Percentiles rank a stretch among this genome's conserved stretches.
Conservation (phyloP, 1,140 invertebrate genomes). For the Propsilocerus akamusi region DNA sequence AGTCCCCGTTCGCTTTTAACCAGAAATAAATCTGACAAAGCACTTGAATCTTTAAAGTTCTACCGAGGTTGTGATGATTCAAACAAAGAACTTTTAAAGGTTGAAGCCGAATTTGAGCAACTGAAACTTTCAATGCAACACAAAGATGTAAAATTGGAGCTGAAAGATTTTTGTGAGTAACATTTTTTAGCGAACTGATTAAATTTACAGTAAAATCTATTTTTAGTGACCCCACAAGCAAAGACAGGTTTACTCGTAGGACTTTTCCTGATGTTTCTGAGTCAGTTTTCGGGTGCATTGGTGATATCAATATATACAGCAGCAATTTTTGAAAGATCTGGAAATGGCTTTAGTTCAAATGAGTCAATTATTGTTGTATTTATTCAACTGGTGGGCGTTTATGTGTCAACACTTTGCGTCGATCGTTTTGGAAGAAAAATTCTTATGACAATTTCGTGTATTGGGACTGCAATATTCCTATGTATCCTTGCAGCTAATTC, state of each 20-base stretch:
- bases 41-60: conserved; percentile 13
- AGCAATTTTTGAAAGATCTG: conserved; percentile 42
- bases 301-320: conserved; percentile 18
- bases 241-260: conserved; percentile 13
- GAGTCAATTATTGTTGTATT: conserved; percentile 29
- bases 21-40: conserved; percentile 10
- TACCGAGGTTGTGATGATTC: conserved; percentile 13
- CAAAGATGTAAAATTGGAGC: conserved; percentile 3
- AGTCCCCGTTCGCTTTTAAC: conserved; percentile 16
- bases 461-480: conserved; percentile 12
- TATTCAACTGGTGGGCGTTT: conserved; percentile 28
- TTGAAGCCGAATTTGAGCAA: background rate
- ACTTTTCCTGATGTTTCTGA: conserved; percentile 14
- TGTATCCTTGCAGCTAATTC: conserved; percentile 11
- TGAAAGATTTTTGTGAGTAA: conserved; percentile 14
- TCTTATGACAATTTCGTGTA: conserved; percentile 12
- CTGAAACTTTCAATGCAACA: conserved; percentile 4
- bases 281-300: conserved; percentile 15
- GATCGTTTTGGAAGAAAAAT: conserved; percentile 13
- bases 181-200: background rate
- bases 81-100: conserved; percentile 7
- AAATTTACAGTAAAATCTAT: background rate
- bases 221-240: conserved; percentile 13
- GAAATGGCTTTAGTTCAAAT: conserved; percentile 28
- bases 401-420: conserved; percentile 13